phyloP scores from a whole-genome alignment of 2,888 invertebrate species.

The Tipula vernalis region DNA sequence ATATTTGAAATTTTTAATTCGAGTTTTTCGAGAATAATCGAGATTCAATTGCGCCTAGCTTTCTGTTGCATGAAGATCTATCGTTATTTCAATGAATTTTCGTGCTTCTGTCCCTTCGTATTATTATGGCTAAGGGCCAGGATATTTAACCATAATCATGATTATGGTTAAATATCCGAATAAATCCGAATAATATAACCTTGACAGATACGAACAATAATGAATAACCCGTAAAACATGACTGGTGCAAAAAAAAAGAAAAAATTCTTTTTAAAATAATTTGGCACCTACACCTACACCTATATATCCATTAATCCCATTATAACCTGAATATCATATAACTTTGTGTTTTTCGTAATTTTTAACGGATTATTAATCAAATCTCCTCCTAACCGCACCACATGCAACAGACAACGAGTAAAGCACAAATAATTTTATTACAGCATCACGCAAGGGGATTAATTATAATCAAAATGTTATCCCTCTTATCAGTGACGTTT shows the following conservation, averaged over 20 bases:
- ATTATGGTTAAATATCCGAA: too few relatives aligned
- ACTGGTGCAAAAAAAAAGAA: not conserved
- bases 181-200: too few relatives aligned
- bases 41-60: too few relatives aligned
- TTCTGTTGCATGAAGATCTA: too few relatives aligned
- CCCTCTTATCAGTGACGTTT: not conserved
- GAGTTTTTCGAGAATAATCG: too few relatives aligned
- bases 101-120: too few relatives aligned
- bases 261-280: not conserved
- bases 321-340: not conserved
- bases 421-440: not conserved
- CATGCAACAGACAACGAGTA: not conserved
- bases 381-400: not conserved
- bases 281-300: not conserved
- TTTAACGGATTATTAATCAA: not conserved
- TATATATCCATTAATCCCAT: not conserved
- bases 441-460: not conserved
- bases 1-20: too few relatives aligned
- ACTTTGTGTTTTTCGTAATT: not conserved
- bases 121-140: too few relatives aligned
- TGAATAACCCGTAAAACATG: not conserved
- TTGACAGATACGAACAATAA: not conserved
- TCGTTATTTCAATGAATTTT: too few relatives aligned
- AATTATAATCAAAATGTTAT: not conserved
- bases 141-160: too few relatives aligned